Base-by-base conservation (phyloP, 2,888 invertebrate species). In the Pristionchus fissidentatus region DNA sequence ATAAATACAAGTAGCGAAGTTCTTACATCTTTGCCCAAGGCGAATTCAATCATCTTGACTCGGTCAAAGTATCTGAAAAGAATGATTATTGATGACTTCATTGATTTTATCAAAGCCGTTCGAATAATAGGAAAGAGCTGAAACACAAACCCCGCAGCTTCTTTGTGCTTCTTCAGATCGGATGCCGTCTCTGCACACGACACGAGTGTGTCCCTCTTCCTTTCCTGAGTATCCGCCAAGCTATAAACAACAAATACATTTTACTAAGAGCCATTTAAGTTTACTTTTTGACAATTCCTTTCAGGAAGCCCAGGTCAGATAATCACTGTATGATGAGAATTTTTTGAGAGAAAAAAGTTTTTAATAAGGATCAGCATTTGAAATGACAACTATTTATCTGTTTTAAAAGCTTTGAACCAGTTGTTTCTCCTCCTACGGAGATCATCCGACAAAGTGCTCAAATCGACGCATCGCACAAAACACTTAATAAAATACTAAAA, bases 101-200 rank as follows among this genome's bases (percentile, higher is more conserved):
- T n/a, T n/a, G n/a, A n/a, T 66, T 19, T 4, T 60, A 13, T 43
- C 10, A 22, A 73, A 73, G 10, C 0, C n/a, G 5, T 4, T 26
- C 57, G 26, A 57, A 57, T 2, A 0, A 55, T 29, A 57, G n/a
- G 52, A 10, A 52, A 8, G 52, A 13, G 52, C 15, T 29, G 15
- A 10, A 60, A 41, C 41, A n/a, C n/a, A 7, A 2, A 75, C 49
- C 15, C 49, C n/a, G 46, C 75, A 5, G 49, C 49, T 13, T 32
- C 41, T 22, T n/a, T 22, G 41, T 26, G 57, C 57, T 26, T n/a
- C 41, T 57, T 38, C 57, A 79, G n/a, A 55, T 79, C 79, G 1
- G n/a, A 26, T 15, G 79, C 79, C 4, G 79, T 79, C 43, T 79
- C 79, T 22, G 79, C 79, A 57, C 79, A 79, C 4, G 55, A 57